Base-by-base conservation (phyloP, 2,888 invertebrate genomes). In the Gymnosoma rotundatum region DNA sequence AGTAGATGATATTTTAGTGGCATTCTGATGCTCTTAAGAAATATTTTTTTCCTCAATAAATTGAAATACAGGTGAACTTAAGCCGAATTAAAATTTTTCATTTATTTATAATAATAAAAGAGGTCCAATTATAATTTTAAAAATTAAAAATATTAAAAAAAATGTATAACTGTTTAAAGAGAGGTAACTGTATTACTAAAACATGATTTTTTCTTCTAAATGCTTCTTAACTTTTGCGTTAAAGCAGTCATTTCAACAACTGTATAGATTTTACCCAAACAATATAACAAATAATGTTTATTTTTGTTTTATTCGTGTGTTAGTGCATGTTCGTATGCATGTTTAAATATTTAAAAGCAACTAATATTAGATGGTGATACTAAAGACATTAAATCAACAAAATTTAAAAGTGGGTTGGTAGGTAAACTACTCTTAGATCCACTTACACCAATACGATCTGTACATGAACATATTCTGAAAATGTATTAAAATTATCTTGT, bases 321-420 rank as follows among this genome's bases (percentile, higher is more conserved):
- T n/a, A n/a, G n/a, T n/a, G n/a, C n/a, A 14, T 52, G 52, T 38
- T 8, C 8, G 4, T 42, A 16, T 38, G 54, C 16, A 52, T 66
- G 54, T 45, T 18, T 38, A 32, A 48, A 56, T 66, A 66, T 66
- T 48, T 75, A 56, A 38, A 58, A 12, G 36, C 48, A 64, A 21
- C 42, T n/a, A n/a, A 21, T 38, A 64, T 32, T 75, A 58, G 56
- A 76, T 76, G 72, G 60, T 61, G 72, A 72, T 66, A 69, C 61
- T 18, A 70, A 72, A 78, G 54, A 45, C 45, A 58, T 64, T 74
- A 80, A 81, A 81, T 66, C 74, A 81, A 75, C 81, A 78, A 81
- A 78, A 60, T 78, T 16, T 50, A 70, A 81, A 87, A 87, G 88
- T 88, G 87, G 88, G 88, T 88, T 88, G 88, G 86, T 88, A 86